Conservation (phyloP, 2,797 vertebrate genomes). For the Enteromius mattozi region DNA sequence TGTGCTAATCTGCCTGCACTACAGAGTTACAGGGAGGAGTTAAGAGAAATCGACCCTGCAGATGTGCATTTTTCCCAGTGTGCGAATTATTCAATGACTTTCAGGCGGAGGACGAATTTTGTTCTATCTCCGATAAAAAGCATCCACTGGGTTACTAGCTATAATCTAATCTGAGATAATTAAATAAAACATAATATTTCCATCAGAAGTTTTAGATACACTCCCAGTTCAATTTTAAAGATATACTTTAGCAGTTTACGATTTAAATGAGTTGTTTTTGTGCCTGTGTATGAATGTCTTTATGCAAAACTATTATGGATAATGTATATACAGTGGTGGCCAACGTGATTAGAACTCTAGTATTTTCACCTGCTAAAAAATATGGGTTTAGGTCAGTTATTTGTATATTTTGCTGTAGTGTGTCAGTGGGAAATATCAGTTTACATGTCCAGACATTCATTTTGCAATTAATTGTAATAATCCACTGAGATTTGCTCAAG, state of each 20-base stretch:
- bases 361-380: neutral
- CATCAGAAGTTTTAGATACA: neutral
- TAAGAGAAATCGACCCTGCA: slow-evolving; percentile 11
- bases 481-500: neutral
- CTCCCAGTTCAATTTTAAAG: neutral
- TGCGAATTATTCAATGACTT: slow-evolving; percentile 4
- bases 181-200: neutral
- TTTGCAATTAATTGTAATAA: neutral
- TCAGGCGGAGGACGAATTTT: neutral
- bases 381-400: neutral
- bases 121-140: neutral
- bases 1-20: slow-evolving; percentile 15
- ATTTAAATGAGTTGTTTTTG: neutral
- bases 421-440: neutral
- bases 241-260: neutral
- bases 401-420: neutral
- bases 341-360: neutral
- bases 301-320: neutral
- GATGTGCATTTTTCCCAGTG: slow-evolving; percentile 33
- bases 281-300: neutral
- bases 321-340: neutral
- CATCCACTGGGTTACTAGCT: neutral
- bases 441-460: neutral
- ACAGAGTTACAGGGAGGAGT: slow-evolving; percentile 40
- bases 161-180: neutral